A percentile compares a stretch with the other conserved stretches of the same genome.
Evolutionary conservation across 2,888 invertebrate genomes (phyloP).

Genomic region (Drosophila macrothrix): DNA sequence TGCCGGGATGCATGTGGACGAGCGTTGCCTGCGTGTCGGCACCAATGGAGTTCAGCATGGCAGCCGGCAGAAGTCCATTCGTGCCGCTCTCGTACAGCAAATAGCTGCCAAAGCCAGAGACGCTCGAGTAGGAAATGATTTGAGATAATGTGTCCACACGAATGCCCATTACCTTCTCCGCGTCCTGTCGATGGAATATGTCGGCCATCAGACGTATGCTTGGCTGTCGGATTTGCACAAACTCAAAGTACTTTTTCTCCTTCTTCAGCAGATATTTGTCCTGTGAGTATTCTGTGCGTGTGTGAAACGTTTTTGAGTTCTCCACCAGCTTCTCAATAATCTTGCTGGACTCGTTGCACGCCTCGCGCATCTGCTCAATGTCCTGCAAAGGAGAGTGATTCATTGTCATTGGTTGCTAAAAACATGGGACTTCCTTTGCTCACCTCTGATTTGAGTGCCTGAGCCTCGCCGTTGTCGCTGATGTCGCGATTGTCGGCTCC

Average conservation of each 20-base stretch:
- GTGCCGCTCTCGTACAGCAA: conserved; percentile 95
- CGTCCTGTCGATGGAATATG: conserved; percentile 93
- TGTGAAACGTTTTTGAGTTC: conserved; percentile 95
- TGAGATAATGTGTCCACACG: conserved; percentile 96
- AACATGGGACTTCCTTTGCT: background rate
- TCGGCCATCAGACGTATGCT: conserved; percentile 93
- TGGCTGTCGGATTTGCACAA: conserved; percentile 92
- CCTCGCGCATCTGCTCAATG: conserved; percentile 91
- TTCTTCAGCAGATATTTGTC: conserved; percentile 98
- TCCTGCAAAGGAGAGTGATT: conserved; percentile 86
- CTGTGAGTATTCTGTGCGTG: conserved; percentile 96
- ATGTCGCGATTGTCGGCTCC: conserved; percentile 95
- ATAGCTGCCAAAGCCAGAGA: conserved; percentile 91
- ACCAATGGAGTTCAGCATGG: conserved; percentile 92
- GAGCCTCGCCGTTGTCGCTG: conserved; percentile 90
- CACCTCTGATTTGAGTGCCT: conserved; percentile 89
- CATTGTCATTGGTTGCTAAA: background rate
- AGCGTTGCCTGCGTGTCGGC: conserved; percentile 88
- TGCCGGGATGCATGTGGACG: conserved; percentile 92
- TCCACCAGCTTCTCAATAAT: conserved; percentile 95
- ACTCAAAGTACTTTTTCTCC: conserved; percentile 96
- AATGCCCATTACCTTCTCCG: conserved; percentile 90
- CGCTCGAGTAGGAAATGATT: conserved; percentile 92
- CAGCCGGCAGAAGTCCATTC: conserved; percentile 93
- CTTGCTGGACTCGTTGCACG: conserved; percentile 90